These are phyloP conservation scores for Naja naja DNA, from an alignment of 2,113 vertebrate genomes.

Conservation along the genomic window DNA sequence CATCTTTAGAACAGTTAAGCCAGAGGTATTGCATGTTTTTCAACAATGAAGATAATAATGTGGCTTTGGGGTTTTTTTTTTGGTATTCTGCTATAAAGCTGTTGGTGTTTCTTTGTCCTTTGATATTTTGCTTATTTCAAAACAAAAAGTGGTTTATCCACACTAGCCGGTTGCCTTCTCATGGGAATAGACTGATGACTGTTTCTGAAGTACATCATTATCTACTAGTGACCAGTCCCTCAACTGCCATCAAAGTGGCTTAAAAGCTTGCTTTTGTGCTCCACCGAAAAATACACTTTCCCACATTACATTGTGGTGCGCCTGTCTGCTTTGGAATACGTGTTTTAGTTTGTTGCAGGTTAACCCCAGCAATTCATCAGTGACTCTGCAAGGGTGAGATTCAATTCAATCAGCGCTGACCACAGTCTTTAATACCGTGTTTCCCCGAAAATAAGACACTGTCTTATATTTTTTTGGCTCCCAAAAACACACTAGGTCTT, in stretches of 20 bases:
- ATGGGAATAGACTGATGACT: background rate
- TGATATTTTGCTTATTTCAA: background rate
- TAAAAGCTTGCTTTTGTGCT: background rate
- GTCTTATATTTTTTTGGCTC: too few species aligned
- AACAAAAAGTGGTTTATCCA: background rate
- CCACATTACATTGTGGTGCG: background rate
- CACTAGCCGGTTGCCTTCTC: background rate
- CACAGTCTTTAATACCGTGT: background rate
- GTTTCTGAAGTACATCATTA: background rate
- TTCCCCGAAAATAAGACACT: too few species aligned
- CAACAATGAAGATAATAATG: background rate
- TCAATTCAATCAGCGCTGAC: background rate
- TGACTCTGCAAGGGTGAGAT: background rate
- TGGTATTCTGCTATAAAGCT: background rate
- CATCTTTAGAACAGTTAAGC: slow-evolving; percentile 25
- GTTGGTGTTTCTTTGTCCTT: too few species aligned
- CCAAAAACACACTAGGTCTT: too few species aligned
- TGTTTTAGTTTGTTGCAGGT: background rate
- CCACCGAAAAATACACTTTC: background rate
- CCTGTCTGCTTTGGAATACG: background rate
- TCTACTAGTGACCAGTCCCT: background rate
- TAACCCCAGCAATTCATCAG: background rate
- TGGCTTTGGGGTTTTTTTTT: background rate
- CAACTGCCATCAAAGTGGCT: background rate
- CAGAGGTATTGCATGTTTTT: slow-evolving; percentile 25